Base-by-base conservation (phyloP, 2,113 vertebrate genomes). In the Noturus placidus region DNA sequence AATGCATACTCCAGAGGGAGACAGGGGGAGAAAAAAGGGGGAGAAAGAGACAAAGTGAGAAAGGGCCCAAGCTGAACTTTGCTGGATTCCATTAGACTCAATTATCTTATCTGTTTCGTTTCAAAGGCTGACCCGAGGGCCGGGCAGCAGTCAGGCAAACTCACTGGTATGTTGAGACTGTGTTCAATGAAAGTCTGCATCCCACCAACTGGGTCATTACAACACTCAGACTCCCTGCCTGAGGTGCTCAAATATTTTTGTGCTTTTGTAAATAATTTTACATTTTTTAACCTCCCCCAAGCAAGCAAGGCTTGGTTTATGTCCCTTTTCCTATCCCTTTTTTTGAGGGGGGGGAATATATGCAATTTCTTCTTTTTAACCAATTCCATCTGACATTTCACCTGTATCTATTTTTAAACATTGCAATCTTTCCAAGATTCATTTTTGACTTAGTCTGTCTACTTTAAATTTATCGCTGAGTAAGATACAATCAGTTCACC, bases 81-180 rank as follows among this genome's bases (percentile, higher is more conserved):
- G 93, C 98, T 99, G 98, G 97, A 96, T 98, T 98, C 97, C 97
- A 99, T 99, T 99, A 99, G 92, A 97, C 95, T 97, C 97, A 99
- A 99, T 99, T 98, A 97, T 99, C 97, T 99, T 99, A 99, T 99
- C 97, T 99, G 97, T 97, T 99, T 99, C 96, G 98, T 99, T 97
- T 98, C 96, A 90, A 96, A 94, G 94, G 95, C 96, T 97, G 97
- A 97, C 97, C 97, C 96, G 95, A 96, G 97, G 97, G 96, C 96
- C 97, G 97, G 97, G 96, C 97, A 96, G 96, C 96, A 94, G 95
- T 96, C 95, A 95, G 95, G 95, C 94, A 42, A 95, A 94, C 92
- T 95, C 96, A 96, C 96, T 95, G 96, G 96, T 96, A 96, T 96
- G 97, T 97, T 96, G 95, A 97, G 96, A 97, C 95, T 96, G 95